Evolutionary conservation across 2,888 invertebrate genomes (phyloP), one percentile per base, ranked within the genome.

Genomic region (Eustalomyia histrio): DNA sequence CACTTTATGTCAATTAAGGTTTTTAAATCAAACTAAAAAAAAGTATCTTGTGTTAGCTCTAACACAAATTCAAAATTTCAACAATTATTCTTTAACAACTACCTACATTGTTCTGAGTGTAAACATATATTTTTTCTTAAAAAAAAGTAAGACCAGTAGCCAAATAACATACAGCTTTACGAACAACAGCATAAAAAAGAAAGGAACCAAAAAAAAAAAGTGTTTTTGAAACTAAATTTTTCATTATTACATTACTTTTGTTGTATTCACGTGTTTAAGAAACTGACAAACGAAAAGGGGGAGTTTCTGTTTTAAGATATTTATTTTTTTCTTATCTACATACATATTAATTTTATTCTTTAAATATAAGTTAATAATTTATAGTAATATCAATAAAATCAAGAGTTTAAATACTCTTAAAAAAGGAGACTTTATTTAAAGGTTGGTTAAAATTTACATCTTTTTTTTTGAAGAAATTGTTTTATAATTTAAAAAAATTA

Each of bases 121-220:
- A 47, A 47, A 47, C 1, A 14, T 12, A n/a, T 47, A 1, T 47
- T 47, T 33, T 39, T 33, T 18, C 21, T 17, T 17, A 18, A 12
- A 39, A 12, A 60, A 65, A 21, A 43, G 55, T 55, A 67, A 67
- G 55, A 67, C 67, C 67, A 67, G 67, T 67, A 67, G 67, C 67
- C 67, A 55, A 67, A 67, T 67, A 67, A 55, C 43, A 47, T 4
- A 39, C 39, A 39, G 65, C 65, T 65, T 55, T 65, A 67, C 57
- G 43, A 57, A 53, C 53, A 53, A 39, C 14, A 67, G 21, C 16
- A 10, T n/a, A 55, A 21, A 58, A 67, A 67, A 55, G 67, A 67
- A 67, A 67, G 67, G 67, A 57, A 55, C n/a, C 57, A 29, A 43
- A 53, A 10, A 18, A 29, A 43, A 53, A 10, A 18, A 47, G 21